These are phyloP conservation scores for Willisornis vidua DNA, from an alignment of 2,113 vertebrate species.

Conservation along the genomic window DNA sequence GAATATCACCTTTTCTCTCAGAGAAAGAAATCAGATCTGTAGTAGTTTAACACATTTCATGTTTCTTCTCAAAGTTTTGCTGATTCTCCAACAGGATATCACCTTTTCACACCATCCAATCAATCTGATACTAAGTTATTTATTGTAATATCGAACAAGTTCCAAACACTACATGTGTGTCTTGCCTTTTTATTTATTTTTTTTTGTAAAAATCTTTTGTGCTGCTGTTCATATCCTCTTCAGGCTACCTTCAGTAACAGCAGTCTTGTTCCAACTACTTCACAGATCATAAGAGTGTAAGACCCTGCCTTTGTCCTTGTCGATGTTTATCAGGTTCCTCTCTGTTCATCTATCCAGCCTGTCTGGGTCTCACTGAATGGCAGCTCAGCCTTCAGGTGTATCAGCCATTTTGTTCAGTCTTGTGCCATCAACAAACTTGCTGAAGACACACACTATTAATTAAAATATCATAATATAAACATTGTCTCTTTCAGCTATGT, in stretches of 20 bases:
- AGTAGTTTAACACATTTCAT: neutral
- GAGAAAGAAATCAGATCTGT: accelerated
- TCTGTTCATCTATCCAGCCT: neutral
- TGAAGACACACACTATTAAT: neutral
- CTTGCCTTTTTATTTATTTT: neutral
- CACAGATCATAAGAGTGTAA: neutral
- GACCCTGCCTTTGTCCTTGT: neutral
- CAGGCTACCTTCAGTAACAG: neutral
- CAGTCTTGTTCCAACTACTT: neutral
- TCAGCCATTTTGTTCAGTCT: neutral
- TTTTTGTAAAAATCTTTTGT: neutral
- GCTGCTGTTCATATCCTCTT: neutral
- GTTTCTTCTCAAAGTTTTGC: neutral
- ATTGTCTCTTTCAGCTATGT: neutral
- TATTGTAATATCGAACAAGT: neutral
- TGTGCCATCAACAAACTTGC: neutral
- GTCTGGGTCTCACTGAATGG: neutral
- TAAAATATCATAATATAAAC: neutral
- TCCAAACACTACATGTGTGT: accelerated
- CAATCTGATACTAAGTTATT: neutral
- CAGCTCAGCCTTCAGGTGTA: neutral
- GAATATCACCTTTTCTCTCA: neutral
- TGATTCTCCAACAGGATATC: neutral
- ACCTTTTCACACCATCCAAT: accelerated
- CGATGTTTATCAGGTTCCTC: neutral